These are phyloP conservation scores for Nanger granti DNA, from an alignment of 2,113 vertebrate species.

Conservation along the genomic window DNA sequence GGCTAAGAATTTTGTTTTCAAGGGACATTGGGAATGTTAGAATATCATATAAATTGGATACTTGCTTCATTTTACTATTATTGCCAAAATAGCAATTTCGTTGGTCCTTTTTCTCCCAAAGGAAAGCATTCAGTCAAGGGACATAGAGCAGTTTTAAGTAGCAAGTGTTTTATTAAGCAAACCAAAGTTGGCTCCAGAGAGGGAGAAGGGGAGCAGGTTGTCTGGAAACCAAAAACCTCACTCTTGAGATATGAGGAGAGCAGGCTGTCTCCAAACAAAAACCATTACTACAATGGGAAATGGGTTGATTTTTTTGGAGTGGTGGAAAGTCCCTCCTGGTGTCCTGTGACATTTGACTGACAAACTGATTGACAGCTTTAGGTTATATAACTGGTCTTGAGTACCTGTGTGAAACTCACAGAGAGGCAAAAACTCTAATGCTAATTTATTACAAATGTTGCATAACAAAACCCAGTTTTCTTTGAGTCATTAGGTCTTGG, in stretches of 20 bases:
- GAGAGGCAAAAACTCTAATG: not conserved
- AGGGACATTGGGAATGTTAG: not conserved
- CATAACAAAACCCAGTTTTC: not conserved
- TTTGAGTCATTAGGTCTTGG: not conserved
- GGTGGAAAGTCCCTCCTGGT: not conserved
- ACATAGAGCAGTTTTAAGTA: not conserved
- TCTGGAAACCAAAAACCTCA: not conserved
- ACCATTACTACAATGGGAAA: not conserved
- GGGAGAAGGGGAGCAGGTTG: not conserved
- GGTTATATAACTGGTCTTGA: not conserved
- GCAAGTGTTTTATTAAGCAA: not conserved
- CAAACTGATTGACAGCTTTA: not conserved
- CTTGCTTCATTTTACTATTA: not conserved
- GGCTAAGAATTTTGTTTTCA: not conserved
- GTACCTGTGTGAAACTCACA: not conserved
- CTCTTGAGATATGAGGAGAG: not conserved
- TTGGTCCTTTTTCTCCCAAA: not conserved
- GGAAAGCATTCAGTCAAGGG: not conserved
- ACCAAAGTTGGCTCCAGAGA: not conserved
- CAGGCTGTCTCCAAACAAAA: not conserved
- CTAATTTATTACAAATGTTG: not conserved
- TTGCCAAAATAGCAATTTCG: not conserved
- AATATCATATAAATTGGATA: not conserved
- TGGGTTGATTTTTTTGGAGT: not conserved
- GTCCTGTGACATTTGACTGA: not conserved